Percentiles rank a stretch among this genome's conserved stretches.
These are phyloP conservation scores for Amphimallon solstitiale DNA, from an alignment of 2,888 invertebrate species.

Conservation along the genomic window DNA sequence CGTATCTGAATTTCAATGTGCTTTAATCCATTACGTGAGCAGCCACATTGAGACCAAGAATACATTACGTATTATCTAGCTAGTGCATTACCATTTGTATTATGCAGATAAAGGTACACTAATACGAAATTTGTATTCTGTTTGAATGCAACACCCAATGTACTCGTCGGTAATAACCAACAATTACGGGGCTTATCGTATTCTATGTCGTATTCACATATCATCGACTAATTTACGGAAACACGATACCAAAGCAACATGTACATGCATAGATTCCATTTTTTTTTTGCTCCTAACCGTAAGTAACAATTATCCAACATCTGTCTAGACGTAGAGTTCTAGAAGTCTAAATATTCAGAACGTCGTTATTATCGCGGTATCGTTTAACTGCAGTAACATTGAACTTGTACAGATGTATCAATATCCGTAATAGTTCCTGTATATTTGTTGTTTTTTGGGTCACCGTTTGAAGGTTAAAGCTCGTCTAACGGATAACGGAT, in stretches of 20 bases:
- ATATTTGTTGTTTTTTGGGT: neutral
- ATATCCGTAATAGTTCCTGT: no score
- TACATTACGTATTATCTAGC: neutral
- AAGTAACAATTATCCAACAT: conserved; percentile 1
- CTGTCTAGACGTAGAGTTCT: neutral
- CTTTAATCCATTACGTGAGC: conserved; percentile 8
- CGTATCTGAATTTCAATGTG: conserved; percentile 7
- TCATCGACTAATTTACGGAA: conserved; percentile 12
- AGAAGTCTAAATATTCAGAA: neutral
- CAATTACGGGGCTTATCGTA: conserved; percentile 6
- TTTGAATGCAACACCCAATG: neutral
- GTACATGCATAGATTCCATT: no score
- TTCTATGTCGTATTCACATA: conserved; percentile 5
- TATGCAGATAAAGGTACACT: conserved; percentile 24
- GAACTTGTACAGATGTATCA: no score
- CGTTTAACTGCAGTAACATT: no score
- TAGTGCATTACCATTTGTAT: conserved; percentile 19
- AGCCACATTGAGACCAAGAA: neutral
- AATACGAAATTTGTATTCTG: conserved; percentile 17
- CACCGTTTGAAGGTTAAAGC: neutral
- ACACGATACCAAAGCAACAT: neutral
- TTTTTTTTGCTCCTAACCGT: no score
- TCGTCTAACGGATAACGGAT: conserved; percentile 9
- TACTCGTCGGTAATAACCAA: neutral
- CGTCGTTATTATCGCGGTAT: neutral